Evolutionary conservation across 2,113 vertebrate genomes (phyloP).

Genomic region (Raja brachyura): DNA sequence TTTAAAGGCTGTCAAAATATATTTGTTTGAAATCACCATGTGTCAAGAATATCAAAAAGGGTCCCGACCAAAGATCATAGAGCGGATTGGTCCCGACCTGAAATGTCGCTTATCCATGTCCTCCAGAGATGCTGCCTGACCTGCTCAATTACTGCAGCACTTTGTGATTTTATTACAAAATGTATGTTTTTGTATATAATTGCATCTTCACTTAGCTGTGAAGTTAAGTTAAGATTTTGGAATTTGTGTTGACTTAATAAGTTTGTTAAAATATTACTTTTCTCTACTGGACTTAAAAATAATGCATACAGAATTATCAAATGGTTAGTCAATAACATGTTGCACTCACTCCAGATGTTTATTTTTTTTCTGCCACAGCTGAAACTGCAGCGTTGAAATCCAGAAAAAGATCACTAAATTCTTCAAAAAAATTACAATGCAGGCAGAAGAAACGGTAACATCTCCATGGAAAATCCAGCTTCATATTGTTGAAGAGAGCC

Average conservation of each 20-base stretch:
- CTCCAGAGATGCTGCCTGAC: no score
- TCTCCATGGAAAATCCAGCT: neutral
- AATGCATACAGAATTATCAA: neutral
- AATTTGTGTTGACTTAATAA: no score
- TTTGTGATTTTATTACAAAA: no score
- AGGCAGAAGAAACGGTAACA: neutral
- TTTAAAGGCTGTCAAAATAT: slow-evolving; percentile 16
- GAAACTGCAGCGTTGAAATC: neutral
- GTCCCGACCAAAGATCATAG: no score
- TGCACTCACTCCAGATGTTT: neutral
- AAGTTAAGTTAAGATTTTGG: no score
- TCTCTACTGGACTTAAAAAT: neutral
- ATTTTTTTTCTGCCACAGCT: neutral
- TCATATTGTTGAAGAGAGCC: slow-evolving; percentile 70
- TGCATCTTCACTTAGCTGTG: no score
- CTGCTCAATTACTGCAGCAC: no score
- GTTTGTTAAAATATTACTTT: neutral
- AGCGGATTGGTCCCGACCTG: no score
- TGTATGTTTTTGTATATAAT: no score
- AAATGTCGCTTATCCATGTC: no score
- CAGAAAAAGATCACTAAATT: neutral
- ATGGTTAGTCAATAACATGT: neutral
- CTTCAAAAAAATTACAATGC: slow-evolving; percentile 19
- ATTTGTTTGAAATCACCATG: neutral
- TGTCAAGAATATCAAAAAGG: neutral